phyloP scores from a whole-genome alignment of 2,797 vertebrate species.

The Girardinus metallicus region DNA sequence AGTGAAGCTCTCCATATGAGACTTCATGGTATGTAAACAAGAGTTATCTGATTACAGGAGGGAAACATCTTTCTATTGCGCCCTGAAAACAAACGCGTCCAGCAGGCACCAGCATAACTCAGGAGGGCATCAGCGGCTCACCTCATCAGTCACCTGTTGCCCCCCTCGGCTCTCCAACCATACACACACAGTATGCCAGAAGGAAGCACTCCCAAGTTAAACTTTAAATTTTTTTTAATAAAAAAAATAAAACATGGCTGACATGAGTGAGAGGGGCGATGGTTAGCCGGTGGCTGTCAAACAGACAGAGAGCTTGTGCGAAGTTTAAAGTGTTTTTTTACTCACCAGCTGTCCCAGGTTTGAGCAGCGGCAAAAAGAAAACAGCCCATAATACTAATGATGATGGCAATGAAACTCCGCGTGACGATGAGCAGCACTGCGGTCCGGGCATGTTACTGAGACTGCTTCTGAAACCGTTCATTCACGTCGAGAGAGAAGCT shows the following conservation, averaged over 20 bases:
- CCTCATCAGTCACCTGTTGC: constrained; percentile 69
- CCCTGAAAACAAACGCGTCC: background rate
- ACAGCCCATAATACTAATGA: constrained; percentile 10
- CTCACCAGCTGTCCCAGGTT: constrained; percentile 59
- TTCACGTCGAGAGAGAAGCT: constrained; percentile 25
- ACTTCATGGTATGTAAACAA: background rate
- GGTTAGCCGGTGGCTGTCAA: background rate
- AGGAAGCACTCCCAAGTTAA: background rate
- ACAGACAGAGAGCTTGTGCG: background rate
- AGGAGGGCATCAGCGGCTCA: constrained; percentile 8
- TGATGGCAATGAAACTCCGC: constrained; percentile 13
- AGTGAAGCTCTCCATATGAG: background rate
- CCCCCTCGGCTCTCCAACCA: constrained; percentile 21
- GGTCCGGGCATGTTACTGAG: constrained; percentile 53
- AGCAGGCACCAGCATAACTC: background rate
- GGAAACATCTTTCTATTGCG: background rate
- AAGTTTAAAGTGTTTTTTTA: constrained; percentile 4
- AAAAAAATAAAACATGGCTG: background rate
- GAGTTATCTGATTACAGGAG: background rate
- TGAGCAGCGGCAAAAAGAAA: constrained; percentile 31
- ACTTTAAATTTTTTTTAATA: background rate
- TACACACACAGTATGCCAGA: constrained; percentile 14
- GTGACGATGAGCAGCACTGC: constrained; percentile 20
- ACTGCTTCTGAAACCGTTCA: constrained; percentile 18
- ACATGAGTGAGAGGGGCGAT: background rate